phyloP scores from a whole-genome alignment of 2,888 invertebrate genomes.

The Herminia tarsipennalis region DNA sequence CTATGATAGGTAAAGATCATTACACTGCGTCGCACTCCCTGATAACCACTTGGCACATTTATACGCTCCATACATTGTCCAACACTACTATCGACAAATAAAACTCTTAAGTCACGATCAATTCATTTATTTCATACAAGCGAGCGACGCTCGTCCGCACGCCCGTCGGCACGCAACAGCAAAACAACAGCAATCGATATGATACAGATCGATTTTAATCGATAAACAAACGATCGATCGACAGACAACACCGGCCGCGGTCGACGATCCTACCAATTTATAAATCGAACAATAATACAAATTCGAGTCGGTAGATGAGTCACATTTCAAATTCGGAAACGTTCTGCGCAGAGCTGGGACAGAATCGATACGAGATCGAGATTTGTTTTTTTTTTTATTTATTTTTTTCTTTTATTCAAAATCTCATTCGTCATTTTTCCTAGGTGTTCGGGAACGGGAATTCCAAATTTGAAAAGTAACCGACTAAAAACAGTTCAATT shows the following conservation, averaged over 20 bases:
- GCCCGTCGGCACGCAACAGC: not conserved
- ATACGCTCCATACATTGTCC: conserved; percentile 46
- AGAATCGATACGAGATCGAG: conserved; percentile 6
- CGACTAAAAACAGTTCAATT: not conserved
- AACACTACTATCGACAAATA: conserved; percentile 42
- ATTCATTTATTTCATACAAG: conserved; percentile 34
- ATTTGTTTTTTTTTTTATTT: conserved; percentile 31
- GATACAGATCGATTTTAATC: conserved; percentile 20
- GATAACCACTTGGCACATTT: conserved; percentile 49
- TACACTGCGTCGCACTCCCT: conserved; percentile 28
- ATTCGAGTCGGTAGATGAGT: conserved; percentile 36
- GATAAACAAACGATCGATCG: conserved; percentile 10
- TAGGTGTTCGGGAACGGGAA: conserved; percentile 6
- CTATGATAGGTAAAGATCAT: conserved; percentile 34
- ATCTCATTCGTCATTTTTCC: conserved; percentile 8
- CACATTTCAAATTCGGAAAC: conserved; percentile 39
- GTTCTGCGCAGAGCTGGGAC: not conserved
- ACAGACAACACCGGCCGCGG: conserved; percentile 20
- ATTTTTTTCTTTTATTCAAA: conserved; percentile 21
- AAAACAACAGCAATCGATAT: conserved; percentile 18
- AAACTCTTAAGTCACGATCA: conserved; percentile 45
- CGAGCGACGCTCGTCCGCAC: not conserved
- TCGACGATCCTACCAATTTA: conserved; percentile 12
- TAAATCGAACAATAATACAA: conserved; percentile 37
- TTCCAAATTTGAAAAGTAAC: conserved; percentile 19